phyloP scores from a whole-genome alignment of 2,113 vertebrate species.

The Anser cygnoides region DNA sequence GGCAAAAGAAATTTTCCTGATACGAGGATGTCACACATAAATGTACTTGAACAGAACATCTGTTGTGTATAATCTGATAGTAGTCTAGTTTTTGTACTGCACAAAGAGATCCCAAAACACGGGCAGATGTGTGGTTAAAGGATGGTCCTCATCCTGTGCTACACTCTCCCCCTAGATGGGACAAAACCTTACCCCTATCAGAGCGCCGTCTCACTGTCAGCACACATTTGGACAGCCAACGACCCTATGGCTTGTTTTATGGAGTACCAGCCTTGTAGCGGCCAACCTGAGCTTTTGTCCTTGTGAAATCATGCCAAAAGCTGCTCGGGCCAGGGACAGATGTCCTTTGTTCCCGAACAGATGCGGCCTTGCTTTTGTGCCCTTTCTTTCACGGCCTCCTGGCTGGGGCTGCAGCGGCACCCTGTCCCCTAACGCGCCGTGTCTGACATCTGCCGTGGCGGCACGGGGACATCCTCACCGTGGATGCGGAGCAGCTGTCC shows the following conservation, averaged over 20 bases:
- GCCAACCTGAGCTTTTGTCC: constrained; percentile 60
- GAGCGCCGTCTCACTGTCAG: background rate
- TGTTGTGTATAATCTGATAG: background rate
- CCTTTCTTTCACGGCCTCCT: background rate
- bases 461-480: background rate
- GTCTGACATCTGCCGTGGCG: constrained; percentile 36
- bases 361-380: constrained; percentile 47
- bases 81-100: background rate
- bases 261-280: constrained; percentile 4
- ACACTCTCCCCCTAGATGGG: background rate
- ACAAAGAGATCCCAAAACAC: constrained; percentile 1
- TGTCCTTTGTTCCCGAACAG: constrained; percentile 57
- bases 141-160: background rate
- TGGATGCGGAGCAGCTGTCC: background rate
- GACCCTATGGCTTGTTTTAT: constrained; percentile 18
- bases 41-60: constrained; percentile 18
- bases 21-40: background rate
- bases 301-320: constrained; percentile 36
- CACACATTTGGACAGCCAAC: background rate
- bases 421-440: background rate
- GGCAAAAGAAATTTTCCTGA: background rate
- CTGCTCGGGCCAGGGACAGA: constrained; percentile 25
- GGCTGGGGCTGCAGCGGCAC: constrained; percentile 1
- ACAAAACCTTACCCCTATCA: background rate
- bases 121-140: constrained; percentile 54